These are phyloP conservation scores for Ardeotis arabs DNA, from an alignment of 2,113 vertebrate species.

Conservation along the genomic window DNA sequence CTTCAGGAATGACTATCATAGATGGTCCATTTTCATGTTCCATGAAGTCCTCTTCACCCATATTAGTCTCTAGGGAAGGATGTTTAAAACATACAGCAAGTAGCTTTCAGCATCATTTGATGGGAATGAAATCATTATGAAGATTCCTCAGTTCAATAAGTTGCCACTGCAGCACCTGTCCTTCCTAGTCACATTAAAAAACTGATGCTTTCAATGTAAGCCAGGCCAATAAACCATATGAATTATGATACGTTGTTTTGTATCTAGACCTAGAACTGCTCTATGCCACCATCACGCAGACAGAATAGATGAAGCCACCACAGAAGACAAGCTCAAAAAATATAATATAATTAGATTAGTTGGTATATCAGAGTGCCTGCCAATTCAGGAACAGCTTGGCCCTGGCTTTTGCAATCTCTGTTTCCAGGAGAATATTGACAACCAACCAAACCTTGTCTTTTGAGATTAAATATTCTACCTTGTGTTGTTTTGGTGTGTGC, in stretches of 20 bases:
- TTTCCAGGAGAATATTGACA: neutral
- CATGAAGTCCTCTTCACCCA: neutral
- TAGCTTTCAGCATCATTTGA: neutral
- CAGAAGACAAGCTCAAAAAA: neutral
- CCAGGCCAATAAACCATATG: neutral
- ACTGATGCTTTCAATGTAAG: neutral
- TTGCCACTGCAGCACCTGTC: neutral
- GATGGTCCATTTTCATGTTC: neutral
- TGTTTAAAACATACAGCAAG: neutral
- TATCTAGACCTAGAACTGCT: neutral
- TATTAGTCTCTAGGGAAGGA: neutral
- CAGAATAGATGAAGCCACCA: neutral
- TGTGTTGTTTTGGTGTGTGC: neutral
- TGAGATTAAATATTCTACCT: neutral
- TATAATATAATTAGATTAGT: neutral
- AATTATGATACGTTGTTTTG: neutral
- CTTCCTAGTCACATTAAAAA: neutral
- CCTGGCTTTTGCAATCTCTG: neutral
- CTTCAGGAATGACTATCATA: neutral
- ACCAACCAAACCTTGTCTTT: neutral
- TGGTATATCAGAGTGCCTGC: neutral
- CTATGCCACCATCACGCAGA: neutral
- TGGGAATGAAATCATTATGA: neutral
- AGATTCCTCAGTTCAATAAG: neutral
- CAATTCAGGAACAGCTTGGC: neutral